phyloP scores from a whole-genome alignment of 2,797 vertebrate genomes.

The Alcedo atthis region DNA sequence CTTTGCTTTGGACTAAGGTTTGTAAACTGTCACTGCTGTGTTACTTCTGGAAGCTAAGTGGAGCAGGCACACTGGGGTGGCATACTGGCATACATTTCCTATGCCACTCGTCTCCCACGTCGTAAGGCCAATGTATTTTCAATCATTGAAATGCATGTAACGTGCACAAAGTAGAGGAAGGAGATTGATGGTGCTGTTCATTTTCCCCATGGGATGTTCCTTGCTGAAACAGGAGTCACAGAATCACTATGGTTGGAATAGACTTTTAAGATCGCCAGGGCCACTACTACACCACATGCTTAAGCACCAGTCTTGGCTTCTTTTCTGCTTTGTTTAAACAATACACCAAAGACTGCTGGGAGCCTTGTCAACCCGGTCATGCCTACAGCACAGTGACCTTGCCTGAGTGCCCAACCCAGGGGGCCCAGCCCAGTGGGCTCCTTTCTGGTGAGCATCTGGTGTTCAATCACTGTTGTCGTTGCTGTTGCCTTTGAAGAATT shows the following conservation, averaged over 20 bases:
- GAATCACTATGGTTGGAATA: too few species aligned
- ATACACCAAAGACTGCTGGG: rapidly evolving
- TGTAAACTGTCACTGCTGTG: neutral
- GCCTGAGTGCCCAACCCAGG: rapidly evolving
- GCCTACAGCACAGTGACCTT: neutral
- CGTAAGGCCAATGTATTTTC: neutral
- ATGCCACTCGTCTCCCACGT: neutral
- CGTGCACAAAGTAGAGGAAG: neutral
- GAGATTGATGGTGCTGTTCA: neutral
- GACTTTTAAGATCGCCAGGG: too few species aligned
- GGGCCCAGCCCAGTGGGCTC: neutral
- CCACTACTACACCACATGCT: too few species aligned
- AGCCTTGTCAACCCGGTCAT: neutral
- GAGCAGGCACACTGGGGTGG: rapidly evolving
- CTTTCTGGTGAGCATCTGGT: neutral
- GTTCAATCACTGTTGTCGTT: neutral
- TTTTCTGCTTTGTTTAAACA: neutral
- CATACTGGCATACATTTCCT: neutral
- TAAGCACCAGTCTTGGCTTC: neutral
- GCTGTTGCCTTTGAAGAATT: neutral
- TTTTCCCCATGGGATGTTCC: neutral
- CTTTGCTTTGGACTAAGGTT: neutral
- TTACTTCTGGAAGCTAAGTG: neutral
- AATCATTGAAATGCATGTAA: neutral
- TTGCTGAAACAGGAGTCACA: neutral